These are phyloP conservation scores for Urocolius indicus DNA, from an alignment of 2,113 vertebrate genomes.

Conservation along the genomic window DNA sequence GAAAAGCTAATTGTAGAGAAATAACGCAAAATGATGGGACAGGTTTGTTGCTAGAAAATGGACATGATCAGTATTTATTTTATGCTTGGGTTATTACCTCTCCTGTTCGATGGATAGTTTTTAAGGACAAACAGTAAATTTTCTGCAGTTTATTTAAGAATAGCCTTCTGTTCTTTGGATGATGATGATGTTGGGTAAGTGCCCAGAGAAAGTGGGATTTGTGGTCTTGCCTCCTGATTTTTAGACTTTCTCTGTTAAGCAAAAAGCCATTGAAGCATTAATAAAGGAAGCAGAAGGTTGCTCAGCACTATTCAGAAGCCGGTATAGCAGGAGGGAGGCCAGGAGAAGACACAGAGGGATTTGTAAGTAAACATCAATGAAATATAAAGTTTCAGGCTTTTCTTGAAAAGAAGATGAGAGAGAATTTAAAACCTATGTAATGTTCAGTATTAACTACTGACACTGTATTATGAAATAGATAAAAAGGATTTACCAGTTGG, in stretches of 20 bases:
- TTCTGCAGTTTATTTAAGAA: not conserved
- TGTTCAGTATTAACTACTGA: not conserved
- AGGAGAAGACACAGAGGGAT: not conserved
- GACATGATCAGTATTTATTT: not conserved
- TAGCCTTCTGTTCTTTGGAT: not conserved
- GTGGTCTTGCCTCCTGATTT: not conserved
- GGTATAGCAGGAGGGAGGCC: accelerated
- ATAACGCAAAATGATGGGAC: not conserved
- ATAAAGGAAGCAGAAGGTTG: not conserved
- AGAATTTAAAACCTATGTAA: not conserved
- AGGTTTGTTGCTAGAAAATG: accelerated
- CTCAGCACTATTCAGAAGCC: not conserved
- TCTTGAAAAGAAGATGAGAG: not conserved
- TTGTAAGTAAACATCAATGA: not conserved
- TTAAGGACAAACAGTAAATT: not conserved
- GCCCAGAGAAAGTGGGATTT: not conserved
- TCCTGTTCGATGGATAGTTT: not conserved
- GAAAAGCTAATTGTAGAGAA: not conserved
- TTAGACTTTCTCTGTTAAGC: not conserved
- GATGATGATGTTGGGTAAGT: not conserved
- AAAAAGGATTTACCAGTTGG: not conserved
- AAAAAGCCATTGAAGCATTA: not conserved
- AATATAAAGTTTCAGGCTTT: not conserved
- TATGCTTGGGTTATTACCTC: not conserved
- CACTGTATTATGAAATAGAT: not conserved